A percentile compares a stretch with the other conserved stretches of the same genome.
phyloP scores from a whole-genome alignment of 2,113 vertebrate genomes.

The Prunella himalayana region DNA sequence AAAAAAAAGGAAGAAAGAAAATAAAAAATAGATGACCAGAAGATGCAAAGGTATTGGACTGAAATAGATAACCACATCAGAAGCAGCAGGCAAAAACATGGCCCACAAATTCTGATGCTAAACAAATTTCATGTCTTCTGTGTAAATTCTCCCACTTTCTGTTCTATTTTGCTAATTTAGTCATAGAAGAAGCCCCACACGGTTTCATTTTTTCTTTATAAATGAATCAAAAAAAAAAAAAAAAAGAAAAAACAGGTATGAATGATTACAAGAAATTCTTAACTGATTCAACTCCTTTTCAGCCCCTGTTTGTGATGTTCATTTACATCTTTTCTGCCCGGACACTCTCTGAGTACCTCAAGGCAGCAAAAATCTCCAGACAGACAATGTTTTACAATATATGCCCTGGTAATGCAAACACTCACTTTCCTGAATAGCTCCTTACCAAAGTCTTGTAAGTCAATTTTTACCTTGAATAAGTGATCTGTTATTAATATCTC shows the following conservation, averaged over 20 bases:
- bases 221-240: background rate
- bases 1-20: background rate
- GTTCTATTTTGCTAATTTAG: constrained; percentile 13
- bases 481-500: background rate
- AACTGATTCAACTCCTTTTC: background rate
- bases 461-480: background rate
- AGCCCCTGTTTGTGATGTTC: background rate
- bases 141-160: background rate
- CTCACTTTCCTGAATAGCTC: background rate
- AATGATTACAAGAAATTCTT: background rate
- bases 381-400: background rate
- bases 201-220: background rate
- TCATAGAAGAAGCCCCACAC: background rate
- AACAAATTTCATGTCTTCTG: background rate
- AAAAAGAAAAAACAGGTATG: background rate
- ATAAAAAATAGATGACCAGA: background rate
- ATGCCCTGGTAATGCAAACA: background rate
- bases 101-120: background rate
- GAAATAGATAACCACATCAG: background rate
- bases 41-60: background rate
- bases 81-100: background rate
- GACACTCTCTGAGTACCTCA: background rate
- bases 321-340: background rate
- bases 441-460: background rate
- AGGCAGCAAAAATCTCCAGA: background rate